phyloP scores from a whole-genome alignment of 2,797 vertebrate species.

The Geotrypetes seraphini region DNA sequence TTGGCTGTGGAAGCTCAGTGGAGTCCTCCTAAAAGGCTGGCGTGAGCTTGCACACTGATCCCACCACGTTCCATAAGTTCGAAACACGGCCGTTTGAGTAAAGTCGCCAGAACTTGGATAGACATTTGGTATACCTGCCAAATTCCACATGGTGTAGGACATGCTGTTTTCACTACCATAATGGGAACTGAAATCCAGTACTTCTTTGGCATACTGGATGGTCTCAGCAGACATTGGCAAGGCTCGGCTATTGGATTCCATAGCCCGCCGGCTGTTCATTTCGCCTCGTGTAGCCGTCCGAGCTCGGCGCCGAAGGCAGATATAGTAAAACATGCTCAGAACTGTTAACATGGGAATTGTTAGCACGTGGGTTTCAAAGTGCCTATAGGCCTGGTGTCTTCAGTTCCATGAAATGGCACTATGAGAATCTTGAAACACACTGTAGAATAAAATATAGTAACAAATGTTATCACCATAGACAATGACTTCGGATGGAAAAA shows the following conservation, averaged over 20 bases:
- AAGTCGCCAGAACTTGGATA: slow-evolving; percentile 96
- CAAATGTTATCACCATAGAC: slow-evolving; percentile 18
- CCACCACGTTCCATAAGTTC: slow-evolving; percentile 93
- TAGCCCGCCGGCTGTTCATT: slow-evolving; percentile 78
- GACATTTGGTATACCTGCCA: slow-evolving; percentile 87
- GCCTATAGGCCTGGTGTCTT: slow-evolving; percentile 41
- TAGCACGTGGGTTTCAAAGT: slow-evolving; percentile 31
- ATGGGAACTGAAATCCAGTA: slow-evolving; percentile 96
- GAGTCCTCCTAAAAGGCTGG: slow-evolving; percentile 69
- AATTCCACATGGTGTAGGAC: slow-evolving; percentile 98
- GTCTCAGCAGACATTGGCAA: slow-evolving; percentile 80
- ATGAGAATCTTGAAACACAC: slow-evolving; percentile 33
- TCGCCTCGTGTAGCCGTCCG: slow-evolving; percentile 86
- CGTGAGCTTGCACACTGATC: slow-evolving; percentile 75
- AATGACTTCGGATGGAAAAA: slow-evolving; percentile 11
- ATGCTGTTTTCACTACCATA: slow-evolving; percentile 97
- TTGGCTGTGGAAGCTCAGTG: slow-evolving; percentile 77
- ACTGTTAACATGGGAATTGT: slow-evolving; percentile 96
- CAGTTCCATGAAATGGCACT: slow-evolving; percentile 34
- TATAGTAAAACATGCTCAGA: slow-evolving; percentile 98
- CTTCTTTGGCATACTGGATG: slow-evolving; percentile 92
- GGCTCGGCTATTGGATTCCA: slow-evolving; percentile 76
- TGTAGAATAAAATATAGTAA: slow-evolving; percentile 40
- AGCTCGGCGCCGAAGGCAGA: slow-evolving; percentile 94
- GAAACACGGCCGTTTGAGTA: slow-evolving; percentile 92